Percentiles rank a stretch among this genome's conserved stretches.
Conservation (phyloP, 2,113 vertebrate genomes). For the Orcinus orca region DNA sequence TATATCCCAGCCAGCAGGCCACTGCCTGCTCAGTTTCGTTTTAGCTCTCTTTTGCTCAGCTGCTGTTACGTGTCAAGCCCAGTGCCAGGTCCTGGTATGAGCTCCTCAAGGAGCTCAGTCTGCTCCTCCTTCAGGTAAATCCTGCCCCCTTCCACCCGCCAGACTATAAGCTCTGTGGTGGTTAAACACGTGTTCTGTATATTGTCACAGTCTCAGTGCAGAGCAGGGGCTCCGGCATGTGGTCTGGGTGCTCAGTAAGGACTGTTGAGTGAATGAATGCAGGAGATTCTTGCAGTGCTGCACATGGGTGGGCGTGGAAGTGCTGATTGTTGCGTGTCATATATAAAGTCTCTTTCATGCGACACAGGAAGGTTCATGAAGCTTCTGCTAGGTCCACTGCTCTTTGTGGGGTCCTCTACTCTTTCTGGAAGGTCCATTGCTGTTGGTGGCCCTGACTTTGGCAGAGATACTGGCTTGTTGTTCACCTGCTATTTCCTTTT, state of each 20-base stretch:
- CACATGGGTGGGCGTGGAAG: no score
- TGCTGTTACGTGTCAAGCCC: neutral
- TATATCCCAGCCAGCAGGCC: neutral
- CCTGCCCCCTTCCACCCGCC: neutral
- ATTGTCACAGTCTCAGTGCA: neutral
- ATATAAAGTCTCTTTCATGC: neutral
- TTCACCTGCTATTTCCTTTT: neutral
- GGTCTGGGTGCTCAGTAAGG: neutral
- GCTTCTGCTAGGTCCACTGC: neutral
- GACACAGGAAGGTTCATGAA: neutral
- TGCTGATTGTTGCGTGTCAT: neutral
- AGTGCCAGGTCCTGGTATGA: neutral
- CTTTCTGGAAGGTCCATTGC: neutral
- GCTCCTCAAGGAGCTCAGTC: neutral
- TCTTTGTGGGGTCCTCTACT: neutral
- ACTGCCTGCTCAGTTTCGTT: neutral
- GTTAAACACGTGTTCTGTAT: neutral
- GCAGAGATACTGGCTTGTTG: neutral
- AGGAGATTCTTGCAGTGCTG: neutral
- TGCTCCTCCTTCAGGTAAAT: neutral
- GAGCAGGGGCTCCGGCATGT: neutral
- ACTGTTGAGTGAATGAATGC: neutral
- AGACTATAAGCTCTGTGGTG: no score
- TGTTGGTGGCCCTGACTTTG: neutral
- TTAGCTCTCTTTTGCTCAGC: neutral